Evolutionary conservation across 2,797 vertebrate species (phyloP).

Genomic region (Mallotus villosus): DNA sequence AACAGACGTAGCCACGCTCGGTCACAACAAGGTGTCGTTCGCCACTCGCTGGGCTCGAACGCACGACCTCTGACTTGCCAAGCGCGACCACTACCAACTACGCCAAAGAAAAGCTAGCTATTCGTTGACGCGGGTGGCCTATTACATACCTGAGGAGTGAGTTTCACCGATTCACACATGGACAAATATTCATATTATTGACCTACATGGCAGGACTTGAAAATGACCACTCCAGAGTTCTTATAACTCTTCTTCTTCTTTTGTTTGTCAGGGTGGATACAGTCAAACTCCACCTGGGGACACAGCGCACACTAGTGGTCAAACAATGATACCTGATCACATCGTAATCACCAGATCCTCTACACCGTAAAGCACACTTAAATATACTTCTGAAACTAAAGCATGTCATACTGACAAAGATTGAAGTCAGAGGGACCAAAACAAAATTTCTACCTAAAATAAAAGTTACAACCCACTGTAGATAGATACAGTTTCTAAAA

Average conservation of each 20-base stretch:
- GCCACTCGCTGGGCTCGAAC: too few species aligned
- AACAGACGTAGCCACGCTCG: too few species aligned
- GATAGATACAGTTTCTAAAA: too few species aligned
- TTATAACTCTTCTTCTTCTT: conserved; percentile 94
- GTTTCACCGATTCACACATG: too few species aligned
- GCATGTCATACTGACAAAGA: neutral
- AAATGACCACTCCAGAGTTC: conserved; percentile 84
- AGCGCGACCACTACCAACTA: too few species aligned
- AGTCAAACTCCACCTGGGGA: conserved; percentile 84
- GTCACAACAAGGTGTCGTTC: too few species aligned
- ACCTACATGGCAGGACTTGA: conserved; percentile 86
- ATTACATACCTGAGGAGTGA: too few species aligned
- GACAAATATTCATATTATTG: too few species aligned
- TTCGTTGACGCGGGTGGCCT: too few species aligned
- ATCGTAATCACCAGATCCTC: neutral
- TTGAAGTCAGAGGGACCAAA: neutral
- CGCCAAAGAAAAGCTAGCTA: too few species aligned
- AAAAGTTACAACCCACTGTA: neutral
- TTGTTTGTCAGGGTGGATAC: conserved; percentile 89
- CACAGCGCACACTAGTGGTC: conserved; percentile 3
- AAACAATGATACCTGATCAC: neutral
- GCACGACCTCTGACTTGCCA: too few species aligned
- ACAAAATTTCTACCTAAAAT: neutral
- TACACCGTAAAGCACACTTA: neutral
- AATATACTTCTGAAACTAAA: neutral